phyloP scores from a whole-genome alignment of 1,140 invertebrate genomes.

The Sycophila sp. region DNA sequence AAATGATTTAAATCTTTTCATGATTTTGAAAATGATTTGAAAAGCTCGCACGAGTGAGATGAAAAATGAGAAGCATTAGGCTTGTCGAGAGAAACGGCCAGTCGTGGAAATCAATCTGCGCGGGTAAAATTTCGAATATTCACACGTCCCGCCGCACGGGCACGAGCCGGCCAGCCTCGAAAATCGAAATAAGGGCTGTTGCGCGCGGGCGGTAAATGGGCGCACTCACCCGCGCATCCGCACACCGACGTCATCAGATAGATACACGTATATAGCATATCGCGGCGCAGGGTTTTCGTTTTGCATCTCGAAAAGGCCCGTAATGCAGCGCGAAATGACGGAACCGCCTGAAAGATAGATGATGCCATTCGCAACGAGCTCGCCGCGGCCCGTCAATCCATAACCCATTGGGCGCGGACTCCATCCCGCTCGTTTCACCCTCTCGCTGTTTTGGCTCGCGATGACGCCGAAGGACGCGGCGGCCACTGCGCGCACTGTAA shows the following conservation, averaged over 20 bases:
- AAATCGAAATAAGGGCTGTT: background rate
- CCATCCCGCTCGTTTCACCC: background rate
- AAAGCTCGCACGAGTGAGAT: background rate
- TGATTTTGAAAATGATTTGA: background rate
- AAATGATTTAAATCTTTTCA: background rate
- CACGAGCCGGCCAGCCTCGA: no score
- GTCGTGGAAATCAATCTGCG: background rate
- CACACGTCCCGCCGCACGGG: slow-evolving; percentile 14
- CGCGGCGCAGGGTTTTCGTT: background rate
- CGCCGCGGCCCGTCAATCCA: slow-evolving; percentile 51
- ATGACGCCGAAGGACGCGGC: slow-evolving; percentile 3
- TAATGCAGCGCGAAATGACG: slow-evolving; percentile 47
- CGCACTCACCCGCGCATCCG: background rate
- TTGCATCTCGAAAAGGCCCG: slow-evolving; percentile 24
- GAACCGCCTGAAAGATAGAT: slow-evolving; percentile 60
- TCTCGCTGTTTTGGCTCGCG: background rate
- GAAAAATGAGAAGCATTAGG: slow-evolving; percentile 13
- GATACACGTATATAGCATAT: background rate
- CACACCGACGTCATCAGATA: slow-evolving; percentile 23
- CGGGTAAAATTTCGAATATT: slow-evolving; percentile 42
- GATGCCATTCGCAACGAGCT: slow-evolving; percentile 49
- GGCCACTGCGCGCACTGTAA: background rate
- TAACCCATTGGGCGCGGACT: slow-evolving; percentile 46
- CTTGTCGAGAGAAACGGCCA: background rate
- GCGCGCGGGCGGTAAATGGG: background rate